Evolutionary conservation across 2,888 invertebrate species (phyloP).

Genomic region (Crocallis elinguaria): DNA sequence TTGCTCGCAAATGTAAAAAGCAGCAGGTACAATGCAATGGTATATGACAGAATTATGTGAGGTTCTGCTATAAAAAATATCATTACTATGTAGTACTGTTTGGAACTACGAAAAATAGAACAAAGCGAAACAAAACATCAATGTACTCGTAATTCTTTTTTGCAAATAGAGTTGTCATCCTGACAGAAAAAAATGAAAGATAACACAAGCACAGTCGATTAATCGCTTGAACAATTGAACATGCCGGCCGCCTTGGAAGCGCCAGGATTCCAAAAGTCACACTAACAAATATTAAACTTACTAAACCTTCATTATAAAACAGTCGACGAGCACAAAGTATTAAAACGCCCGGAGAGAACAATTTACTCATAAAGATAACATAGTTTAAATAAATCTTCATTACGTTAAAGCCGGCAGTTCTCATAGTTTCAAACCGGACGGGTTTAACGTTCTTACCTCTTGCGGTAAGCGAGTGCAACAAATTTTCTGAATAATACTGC

Average conservation of each 20-base stretch:
- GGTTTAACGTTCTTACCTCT: conserved; percentile 70
- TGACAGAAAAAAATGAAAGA: too few relatives aligned
- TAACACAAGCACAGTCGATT: too few relatives aligned
- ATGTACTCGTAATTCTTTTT: too few relatives aligned
- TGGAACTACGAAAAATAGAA: neutral
- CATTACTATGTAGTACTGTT: too few relatives aligned
- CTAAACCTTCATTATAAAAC: conserved; percentile 3
- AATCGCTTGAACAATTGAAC: too few relatives aligned
- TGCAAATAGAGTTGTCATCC: too few relatives aligned
- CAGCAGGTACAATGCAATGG: too few relatives aligned
- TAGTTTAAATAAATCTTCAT: conserved; percentile 77
- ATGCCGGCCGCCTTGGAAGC: too few relatives aligned
- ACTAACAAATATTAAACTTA: neutral
- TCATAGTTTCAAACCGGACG: conserved; percentile 72
- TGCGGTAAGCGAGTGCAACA: conserved; percentile 71
- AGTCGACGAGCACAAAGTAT: conserved; percentile 17
- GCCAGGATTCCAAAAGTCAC: neutral
- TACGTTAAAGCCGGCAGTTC: conserved; percentile 65
- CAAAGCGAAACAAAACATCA: neutral
- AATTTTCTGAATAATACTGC: conserved; percentile 67
- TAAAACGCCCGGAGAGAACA: conserved; percentile 44
- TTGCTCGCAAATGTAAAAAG: conserved; percentile 5
- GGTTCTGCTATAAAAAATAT: too few relatives aligned
- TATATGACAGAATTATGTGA: too few relatives aligned
- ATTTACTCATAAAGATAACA: conserved; percentile 56